A percentile compares a stretch with the other conserved stretches of the same genome.
phyloP scores from a whole-genome alignment of 2,888 invertebrate genomes.

The Heliconius cydno region DNA sequence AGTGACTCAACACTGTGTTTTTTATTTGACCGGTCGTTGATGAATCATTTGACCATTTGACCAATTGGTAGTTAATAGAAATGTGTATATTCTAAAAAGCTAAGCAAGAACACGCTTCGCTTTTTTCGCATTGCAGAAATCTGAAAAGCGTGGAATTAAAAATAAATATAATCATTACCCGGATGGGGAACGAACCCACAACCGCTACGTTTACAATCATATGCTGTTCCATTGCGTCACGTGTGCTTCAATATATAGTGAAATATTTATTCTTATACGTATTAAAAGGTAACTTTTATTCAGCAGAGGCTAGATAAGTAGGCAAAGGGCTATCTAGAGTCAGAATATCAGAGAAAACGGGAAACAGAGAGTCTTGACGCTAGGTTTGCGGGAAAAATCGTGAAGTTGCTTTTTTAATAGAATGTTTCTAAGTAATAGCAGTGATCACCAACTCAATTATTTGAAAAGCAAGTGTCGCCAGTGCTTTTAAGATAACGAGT shows the following conservation, averaged over 20 bases:
- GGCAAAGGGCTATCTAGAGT: not conserved
- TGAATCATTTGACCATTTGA: conserved; percentile 14
- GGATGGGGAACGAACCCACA: not conserved
- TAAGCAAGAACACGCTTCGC: not conserved
- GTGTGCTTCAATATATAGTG: not conserved
- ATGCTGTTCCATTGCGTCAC: not conserved
- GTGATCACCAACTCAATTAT: not conserved
- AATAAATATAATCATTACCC: not conserved
- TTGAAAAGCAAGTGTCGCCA: conserved; percentile 24
- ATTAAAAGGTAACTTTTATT: not conserved
- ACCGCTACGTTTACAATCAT: not conserved
- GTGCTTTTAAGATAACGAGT: conserved; percentile 46
- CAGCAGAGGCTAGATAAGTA: not conserved
- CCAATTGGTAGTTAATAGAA: not conserved
- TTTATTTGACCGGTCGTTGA: not conserved
- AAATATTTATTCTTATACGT: not conserved
- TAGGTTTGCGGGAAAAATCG: not conserved
- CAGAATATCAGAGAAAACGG: not conserved
- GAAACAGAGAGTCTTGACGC: not conserved
- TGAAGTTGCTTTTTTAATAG: too few relatives aligned
- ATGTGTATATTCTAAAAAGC: not conserved
- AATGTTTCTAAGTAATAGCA: not conserved
- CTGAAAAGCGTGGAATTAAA: not conserved
- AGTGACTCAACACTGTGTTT: conserved; percentile 18
- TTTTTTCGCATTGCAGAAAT: not conserved